These are phyloP conservation scores for Heliconius ismenius DNA, from an alignment of 2,888 invertebrate genomes.

Conservation along the genomic window DNA sequence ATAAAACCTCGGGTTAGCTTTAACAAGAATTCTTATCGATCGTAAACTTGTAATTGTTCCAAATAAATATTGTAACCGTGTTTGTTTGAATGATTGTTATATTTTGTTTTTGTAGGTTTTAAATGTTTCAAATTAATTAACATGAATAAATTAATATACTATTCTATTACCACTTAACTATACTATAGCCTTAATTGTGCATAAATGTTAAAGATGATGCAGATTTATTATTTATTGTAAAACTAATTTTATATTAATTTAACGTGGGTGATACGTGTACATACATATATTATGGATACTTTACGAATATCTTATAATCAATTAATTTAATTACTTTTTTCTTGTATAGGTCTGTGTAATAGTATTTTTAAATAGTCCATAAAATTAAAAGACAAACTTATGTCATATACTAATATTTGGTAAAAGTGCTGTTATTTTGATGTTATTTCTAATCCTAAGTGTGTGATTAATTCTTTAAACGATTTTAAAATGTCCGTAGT, in stretches of 20 bases:
- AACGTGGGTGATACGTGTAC: background rate
- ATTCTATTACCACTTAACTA: background rate
- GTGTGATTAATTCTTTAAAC: background rate
- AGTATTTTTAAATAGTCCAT: background rate
- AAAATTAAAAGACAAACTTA: background rate
- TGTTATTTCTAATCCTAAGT: background rate
- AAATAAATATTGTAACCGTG: slow-evolving; percentile 25
- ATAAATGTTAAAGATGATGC: background rate
- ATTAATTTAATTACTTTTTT: background rate
- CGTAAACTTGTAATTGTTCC: slow-evolving; percentile 31
- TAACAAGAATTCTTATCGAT: slow-evolving; percentile 34
- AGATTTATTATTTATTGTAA: background rate
- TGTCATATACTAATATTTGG: background rate
- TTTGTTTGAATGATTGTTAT: slow-evolving; percentile 11
- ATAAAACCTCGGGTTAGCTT: slow-evolving; percentile 45
- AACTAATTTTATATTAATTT: background rate
- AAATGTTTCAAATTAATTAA: background rate
- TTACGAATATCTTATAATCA: background rate
- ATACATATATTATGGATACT: background rate
- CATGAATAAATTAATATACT: background rate
- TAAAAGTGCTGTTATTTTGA: background rate
- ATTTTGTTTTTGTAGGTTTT: background rate
- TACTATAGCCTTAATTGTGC: background rate
- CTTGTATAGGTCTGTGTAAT: background rate
- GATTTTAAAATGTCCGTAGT: slow-evolving; percentile 42